These are phyloP conservation scores for Pipra filicauda DNA, from an alignment of 2,113 vertebrate species.

Conservation along the genomic window DNA sequence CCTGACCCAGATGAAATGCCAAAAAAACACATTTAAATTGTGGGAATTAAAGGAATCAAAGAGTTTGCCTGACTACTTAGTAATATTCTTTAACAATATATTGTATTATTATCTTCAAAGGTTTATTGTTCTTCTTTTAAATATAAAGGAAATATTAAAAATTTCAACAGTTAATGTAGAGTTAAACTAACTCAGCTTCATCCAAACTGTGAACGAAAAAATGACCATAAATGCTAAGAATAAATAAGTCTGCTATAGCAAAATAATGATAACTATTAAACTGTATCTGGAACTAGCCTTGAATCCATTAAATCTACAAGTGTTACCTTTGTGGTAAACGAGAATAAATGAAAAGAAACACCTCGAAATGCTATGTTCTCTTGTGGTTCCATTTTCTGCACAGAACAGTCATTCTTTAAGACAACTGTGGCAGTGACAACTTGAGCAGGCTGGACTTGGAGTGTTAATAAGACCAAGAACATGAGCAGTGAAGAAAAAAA, in stretches of 20 bases:
- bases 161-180: not conserved
- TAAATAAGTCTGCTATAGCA: not conserved
- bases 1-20: not conserved
- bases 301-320: not conserved
- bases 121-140: not conserved
- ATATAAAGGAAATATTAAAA: not conserved
- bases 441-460: not conserved
- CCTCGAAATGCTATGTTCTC: not conserved
- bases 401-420: not conserved
- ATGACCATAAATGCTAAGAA: not conserved
- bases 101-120: not conserved
- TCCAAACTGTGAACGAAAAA: not conserved
- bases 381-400: not conserved
- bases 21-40: not conserved
- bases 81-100: not conserved
- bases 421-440: not conserved
- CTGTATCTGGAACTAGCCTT: not conserved
- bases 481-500: not conserved
- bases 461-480: not conserved
- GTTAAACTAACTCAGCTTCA: not conserved
- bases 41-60: not conserved
- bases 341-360: not conserved
- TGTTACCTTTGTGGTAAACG: not conserved
- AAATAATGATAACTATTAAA: not conserved
- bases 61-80: not conserved